Evolutionary conservation across 1,140 invertebrate genomes (phyloP).

Genomic region (Zaprionus taronus): DNA sequence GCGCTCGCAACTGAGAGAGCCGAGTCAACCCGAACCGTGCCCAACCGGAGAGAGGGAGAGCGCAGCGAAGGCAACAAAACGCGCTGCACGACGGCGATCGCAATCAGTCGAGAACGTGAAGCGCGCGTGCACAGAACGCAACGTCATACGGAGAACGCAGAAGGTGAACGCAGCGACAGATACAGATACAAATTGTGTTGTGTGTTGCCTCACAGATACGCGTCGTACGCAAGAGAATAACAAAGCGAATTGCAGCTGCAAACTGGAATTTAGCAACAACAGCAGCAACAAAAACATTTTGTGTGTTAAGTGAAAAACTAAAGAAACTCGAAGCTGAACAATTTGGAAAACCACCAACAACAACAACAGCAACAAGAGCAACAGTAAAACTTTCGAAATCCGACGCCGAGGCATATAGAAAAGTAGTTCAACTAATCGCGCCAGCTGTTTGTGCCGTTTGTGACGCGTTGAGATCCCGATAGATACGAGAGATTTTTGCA

Average conservation of each 20-base stretch:
- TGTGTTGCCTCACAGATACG: slow-evolving; percentile 25
- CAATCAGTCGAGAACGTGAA: slow-evolving; percentile 76
- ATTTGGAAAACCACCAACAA: slow-evolving; percentile 36
- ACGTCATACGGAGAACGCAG: slow-evolving; percentile 26
- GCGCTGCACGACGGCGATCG: slow-evolving; percentile 65
- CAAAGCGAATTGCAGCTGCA: slow-evolving; percentile 54
- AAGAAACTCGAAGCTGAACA: slow-evolving; percentile 52
- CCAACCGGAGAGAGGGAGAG: too few relatives aligned
- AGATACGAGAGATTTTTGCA: slow-evolving; percentile 37
- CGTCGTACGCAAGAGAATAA: slow-evolving; percentile 50
- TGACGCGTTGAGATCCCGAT: background rate
- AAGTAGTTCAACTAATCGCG: slow-evolving; percentile 68
- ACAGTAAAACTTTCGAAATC: slow-evolving; percentile 67
- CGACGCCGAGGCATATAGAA: slow-evolving; percentile 46
- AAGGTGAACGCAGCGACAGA: slow-evolving; percentile 15
- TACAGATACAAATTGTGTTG: slow-evolving; percentile 40
- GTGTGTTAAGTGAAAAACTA: slow-evolving; percentile 48
- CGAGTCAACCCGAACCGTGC: background rate
- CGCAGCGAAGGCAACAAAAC: slow-evolving; percentile 61
- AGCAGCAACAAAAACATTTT: slow-evolving; percentile 17
- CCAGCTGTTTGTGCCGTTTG: slow-evolving; percentile 43
- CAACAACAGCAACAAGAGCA: slow-evolving; percentile 29
- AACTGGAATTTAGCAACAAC: slow-evolving; percentile 48
- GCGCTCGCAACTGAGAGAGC: background rate
- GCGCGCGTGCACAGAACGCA: slow-evolving; percentile 62